phyloP scores from a whole-genome alignment of 2,113 vertebrate species.

The Puffinus mauretanicus region DNA sequence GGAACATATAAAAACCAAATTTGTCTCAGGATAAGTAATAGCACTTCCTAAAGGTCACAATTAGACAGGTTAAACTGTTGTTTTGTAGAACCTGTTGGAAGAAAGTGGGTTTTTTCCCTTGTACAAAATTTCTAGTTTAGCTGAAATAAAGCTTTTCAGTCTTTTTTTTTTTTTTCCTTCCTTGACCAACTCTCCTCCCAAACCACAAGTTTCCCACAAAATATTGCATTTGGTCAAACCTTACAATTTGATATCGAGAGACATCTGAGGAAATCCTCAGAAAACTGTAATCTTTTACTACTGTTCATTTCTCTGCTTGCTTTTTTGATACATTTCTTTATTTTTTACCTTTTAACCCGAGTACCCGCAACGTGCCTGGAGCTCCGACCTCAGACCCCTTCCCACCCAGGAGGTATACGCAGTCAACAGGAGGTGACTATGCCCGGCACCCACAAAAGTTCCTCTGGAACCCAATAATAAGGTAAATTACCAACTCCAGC shows the following conservation, averaged over 20 bases:
- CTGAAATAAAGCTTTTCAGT: not conserved
- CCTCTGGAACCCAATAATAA: not conserved
- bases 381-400: not conserved
- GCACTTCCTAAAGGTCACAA: not conserved
- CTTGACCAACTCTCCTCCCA: not conserved
- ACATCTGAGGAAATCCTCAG: not conserved
- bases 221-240: not conserved
- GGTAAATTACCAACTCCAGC: not conserved
- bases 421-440: not conserved
- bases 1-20: not conserved
- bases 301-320: not conserved
- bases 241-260: not conserved
- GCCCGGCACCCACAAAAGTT: not conserved
- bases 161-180: not conserved
- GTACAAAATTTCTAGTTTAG: not conserved
- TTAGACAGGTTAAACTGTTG: not conserved
- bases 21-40: not conserved
- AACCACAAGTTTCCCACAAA: not conserved
- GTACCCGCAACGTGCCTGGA: rapidly evolving
- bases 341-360: not conserved
- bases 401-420: not conserved
- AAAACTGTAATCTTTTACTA: not conserved
- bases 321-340: not conserved
- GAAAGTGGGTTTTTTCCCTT: rapidly evolving
- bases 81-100: not conserved